Conservation (phyloP, 1,140 invertebrate genomes). For the Trichogramma pretiosum region DNA sequence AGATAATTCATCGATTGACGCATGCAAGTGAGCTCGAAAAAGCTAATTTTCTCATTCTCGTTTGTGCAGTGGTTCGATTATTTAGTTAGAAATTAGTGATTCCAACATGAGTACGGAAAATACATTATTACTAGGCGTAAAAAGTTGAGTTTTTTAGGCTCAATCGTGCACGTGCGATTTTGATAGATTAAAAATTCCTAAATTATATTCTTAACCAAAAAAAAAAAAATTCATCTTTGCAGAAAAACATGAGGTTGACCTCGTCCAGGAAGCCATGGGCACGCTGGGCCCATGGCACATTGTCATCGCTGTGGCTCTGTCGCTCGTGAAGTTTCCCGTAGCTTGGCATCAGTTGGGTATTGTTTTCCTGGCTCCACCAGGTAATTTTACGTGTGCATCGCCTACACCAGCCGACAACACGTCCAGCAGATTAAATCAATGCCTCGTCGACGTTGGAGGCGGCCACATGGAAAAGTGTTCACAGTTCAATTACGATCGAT, state of each 20-base stretch:
- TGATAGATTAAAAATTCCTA: no score
- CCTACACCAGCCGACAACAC: constrained; percentile 25
- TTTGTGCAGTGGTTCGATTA: no score
- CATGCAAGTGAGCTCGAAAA: no score
- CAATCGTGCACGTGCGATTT: no score
- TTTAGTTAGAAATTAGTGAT: no score
- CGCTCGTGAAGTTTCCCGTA: constrained; percentile 56
- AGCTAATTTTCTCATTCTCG: no score
- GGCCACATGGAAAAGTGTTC: constrained; percentile 44
- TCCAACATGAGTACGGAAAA: no score
- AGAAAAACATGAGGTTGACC: constrained; percentile 30
- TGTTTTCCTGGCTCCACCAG: constrained; percentile 55
- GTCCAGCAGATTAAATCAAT: constrained; percentile 22
- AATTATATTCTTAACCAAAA: constrained; percentile 1
- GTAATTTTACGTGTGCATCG: constrained; percentile 49
- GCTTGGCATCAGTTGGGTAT: constrained; percentile 61
- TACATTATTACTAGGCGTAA: no score
- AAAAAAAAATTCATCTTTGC: no score
- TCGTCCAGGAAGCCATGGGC: constrained; percentile 45
- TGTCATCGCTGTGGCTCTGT: constrained; percentile 54
- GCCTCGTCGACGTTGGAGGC: constrained; percentile 28
- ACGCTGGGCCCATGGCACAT: constrained; percentile 53
- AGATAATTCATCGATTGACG: no score
- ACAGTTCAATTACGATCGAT: constrained; percentile 53
- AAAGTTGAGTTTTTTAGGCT: no score